Evolutionary conservation across 2,113 vertebrate species (phyloP).

Genomic region (Smithornis capensis): DNA sequence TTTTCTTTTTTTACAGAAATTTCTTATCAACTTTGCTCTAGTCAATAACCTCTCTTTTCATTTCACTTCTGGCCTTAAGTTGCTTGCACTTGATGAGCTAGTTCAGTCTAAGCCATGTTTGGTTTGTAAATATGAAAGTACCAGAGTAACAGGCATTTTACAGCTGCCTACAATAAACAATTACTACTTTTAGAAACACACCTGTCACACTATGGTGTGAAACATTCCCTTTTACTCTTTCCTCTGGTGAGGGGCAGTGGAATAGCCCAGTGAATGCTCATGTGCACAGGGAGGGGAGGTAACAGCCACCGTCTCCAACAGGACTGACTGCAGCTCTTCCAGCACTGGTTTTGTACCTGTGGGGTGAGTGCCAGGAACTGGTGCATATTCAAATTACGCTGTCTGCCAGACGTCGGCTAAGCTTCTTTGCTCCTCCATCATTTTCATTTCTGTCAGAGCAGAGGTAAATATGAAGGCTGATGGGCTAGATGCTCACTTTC

Average conservation of each 20-base stretch:
- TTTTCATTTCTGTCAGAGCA: neutral
- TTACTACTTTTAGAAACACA: neutral
- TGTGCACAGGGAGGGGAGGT: neutral
- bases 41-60: neutral
- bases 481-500: neutral
- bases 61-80: neutral
- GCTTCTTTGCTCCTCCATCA: neutral
- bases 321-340: neutral
- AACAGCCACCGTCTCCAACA: neutral
- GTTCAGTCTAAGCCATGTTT: neutral
- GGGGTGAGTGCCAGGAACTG: neutral
- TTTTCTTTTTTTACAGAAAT: neutral
- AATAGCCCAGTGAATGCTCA: neutral
- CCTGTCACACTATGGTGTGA: rapidly evolving
- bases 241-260: neutral
- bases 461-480: neutral
- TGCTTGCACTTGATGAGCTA: neutral
- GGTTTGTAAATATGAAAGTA: neutral
- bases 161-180: neutral
- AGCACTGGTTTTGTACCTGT: neutral
- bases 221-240: neutral
- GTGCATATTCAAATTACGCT: rapidly evolving
- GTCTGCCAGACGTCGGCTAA: neutral
- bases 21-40: neutral
- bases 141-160: neutral